A percentile compares a stretch with the other conserved stretches of the same genome.
Evolutionary conservation across 2,113 vertebrate species (phyloP).

Genomic region (Muntiacus muntjak): DNA sequence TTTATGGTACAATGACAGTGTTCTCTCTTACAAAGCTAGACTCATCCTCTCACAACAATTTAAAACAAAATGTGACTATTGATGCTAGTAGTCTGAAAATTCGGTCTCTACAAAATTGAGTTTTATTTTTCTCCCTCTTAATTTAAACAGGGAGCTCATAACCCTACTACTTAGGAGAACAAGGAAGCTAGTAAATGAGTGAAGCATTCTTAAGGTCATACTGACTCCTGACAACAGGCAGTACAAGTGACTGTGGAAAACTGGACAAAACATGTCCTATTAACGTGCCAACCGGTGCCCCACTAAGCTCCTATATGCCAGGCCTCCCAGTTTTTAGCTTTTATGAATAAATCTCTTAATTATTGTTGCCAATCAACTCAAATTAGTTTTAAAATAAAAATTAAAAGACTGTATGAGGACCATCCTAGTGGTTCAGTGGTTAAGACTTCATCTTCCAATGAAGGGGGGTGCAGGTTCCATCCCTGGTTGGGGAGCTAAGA

Average conservation of each 20-base stretch:
- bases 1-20: background rate
- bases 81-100: background rate
- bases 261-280: accelerated
- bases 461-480: background rate
- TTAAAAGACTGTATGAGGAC: background rate
- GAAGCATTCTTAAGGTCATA: background rate
- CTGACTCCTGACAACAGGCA: background rate
- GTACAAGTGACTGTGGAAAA: background rate
- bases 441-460: background rate
- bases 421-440: background rate
- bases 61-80: background rate
- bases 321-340: background rate
- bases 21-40: background rate
- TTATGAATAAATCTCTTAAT: background rate
- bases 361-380: background rate
- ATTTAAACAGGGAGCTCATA: background rate
- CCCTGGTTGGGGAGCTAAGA: background rate
- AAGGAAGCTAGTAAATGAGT: background rate
- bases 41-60: background rate
- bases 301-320: background rate
- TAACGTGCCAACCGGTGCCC: accelerated
- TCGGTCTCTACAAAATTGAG: background rate
- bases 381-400: background rate
- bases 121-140: background rate
- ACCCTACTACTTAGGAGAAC: background rate